Base-by-base conservation (phyloP, 2,888 invertebrate species). In the Automeris io region DNA sequence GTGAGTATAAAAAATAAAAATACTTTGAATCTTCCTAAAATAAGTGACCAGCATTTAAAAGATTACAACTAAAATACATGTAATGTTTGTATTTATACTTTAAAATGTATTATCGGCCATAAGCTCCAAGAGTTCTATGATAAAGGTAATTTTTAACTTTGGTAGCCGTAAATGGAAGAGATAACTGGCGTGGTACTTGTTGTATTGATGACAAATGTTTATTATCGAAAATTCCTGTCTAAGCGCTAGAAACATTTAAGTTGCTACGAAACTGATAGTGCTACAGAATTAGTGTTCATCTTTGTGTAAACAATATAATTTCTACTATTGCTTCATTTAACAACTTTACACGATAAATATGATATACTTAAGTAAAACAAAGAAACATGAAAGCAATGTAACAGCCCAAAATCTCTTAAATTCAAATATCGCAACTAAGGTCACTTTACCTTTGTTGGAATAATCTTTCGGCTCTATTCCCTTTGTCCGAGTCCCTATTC, bases 81-180 rank as follows among this genome's bases (percentile, higher is more conserved):
- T n/a, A n/a, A n/a, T n/a, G n/a, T n/a, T n/a, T n/a, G n/a, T n/a
- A n/a, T n/a, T n/a, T n/a, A n/a, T n/a, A n/a, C n/a, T n/a, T 34
- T 16, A 34, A 34, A 37, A 35, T 35, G 12, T 43, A 40, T 38
- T 36, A 18, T 38, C 39, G 35, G 36, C 21, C 29, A 38, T 42
- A 41, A 46, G 48, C 48, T 51, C 45, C 43, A 49, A 49, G 40
- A 34, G 44, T 48, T 44, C 42, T 39, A 48, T 53, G 59, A 63
- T 61, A 59, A 53, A 39, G 50, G 51, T 54, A 49, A 50, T 34
- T 22, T 51, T 47, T 46, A 36, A 49, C 49, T 55, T 60, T 47
- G 67, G 70, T 71, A 73, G 74, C 65, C 66, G 55, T 56, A 61
- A 66, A 70, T 62, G 59, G 51, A 44, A 53, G 49, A 46, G 69